A percentile compares a stretch with the other conserved stretches of the same genome.
Conservation (phyloP, 2,113 vertebrate species). For the Miniopterus natalensis region DNA sequence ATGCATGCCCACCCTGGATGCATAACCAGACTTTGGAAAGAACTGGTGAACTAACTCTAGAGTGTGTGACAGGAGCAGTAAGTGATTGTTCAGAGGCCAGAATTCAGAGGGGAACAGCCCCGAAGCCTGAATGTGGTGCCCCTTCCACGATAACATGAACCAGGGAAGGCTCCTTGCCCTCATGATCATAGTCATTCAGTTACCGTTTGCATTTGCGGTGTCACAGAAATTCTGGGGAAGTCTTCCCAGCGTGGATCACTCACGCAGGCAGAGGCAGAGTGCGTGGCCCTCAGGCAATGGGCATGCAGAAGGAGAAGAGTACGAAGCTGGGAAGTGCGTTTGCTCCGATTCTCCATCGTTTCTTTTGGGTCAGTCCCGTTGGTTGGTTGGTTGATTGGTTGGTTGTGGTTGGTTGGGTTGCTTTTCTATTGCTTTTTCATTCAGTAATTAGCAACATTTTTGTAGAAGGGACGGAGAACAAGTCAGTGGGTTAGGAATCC, state of each 20-base stretch:
- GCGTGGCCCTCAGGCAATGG: background rate
- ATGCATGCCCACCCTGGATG: slow-evolving; percentile 17
- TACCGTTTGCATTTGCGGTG: background rate
- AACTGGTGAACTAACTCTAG: background rate
- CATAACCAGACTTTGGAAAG: background rate
- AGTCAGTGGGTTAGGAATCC: background rate
- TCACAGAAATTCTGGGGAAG: background rate
- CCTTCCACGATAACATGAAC: background rate
- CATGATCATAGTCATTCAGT: background rate
- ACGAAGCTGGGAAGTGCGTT: background rate
- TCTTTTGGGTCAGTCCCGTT: background rate
- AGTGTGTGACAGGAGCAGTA: background rate
- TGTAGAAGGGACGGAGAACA: background rate
- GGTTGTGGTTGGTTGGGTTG: background rate
- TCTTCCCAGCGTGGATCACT: background rate
- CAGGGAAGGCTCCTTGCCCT: background rate
- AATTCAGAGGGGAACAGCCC: background rate
- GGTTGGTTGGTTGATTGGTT: too few relatives aligned
- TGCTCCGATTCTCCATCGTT: background rate
- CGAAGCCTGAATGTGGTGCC: background rate
- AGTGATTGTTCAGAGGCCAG: background rate
- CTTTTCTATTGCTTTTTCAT: background rate
- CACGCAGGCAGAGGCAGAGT: background rate
- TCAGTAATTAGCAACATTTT: background rate
- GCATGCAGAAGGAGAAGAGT: background rate